Evolutionary conservation across 2,888 invertebrate genomes (phyloP), one percentile per base, ranked within the genome.

Genomic region (Agonum fuliginosum): DNA sequence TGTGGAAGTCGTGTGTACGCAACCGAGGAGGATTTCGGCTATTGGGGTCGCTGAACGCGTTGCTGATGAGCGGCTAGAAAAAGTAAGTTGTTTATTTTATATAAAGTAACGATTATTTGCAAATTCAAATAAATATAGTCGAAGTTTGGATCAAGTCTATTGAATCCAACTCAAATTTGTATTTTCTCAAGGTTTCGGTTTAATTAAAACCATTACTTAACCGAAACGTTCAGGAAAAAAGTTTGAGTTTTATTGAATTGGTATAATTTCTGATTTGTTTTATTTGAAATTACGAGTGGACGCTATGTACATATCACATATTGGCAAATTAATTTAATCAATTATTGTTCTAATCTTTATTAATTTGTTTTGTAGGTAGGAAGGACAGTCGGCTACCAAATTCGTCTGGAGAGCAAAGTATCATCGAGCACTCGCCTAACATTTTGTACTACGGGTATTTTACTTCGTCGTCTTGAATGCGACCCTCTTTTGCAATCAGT

Each of bases 371-470:
- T 54, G 3, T 54, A 54, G 54, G 58, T 74, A 14, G 77, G 77
- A n/a, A 77, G 58, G 37, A 85, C 86, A 69, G 85, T 91, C 3
- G 91, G 91, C 58, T 93, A 93, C 81, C 91, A 95, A 90, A 95
- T 95, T 80, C 89, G 95, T 72, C 86, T 95, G 77, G 95, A 95
- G 85, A 94, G 91, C 83, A 94, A 94, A 88, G 88, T 93, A 3
- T 94, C 94, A 0, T 87, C 89, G 0, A 90, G 89, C 84, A 98
- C 98, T 0, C 90, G 97, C 2, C 88, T 98, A 10, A 94, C 94
- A 1, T 98, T 97, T 87, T 98, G 98, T 84, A 98, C 98, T 0
- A 97, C 95, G 1, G 98, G 98, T 70, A 97, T 98, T 67, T 86
- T 98, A 65, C 86, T 98, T 46, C 89, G 97, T 51, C 91, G 96